Conservation (phyloP, 2,888 invertebrate species). For the Trisateles emortualis region DNA sequence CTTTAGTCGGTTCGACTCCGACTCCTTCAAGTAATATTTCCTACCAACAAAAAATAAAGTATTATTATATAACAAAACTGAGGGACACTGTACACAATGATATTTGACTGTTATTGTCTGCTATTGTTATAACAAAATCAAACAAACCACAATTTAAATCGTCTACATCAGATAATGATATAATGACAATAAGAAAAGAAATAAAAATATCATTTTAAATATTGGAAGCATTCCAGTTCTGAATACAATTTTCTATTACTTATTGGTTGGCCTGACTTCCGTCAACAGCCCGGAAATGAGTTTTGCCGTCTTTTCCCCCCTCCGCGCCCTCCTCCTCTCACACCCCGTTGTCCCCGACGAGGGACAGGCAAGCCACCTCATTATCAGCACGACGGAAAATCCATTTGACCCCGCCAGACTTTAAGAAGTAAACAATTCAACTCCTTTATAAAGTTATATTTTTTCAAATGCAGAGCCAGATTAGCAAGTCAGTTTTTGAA, state of each 20-base stretch:
- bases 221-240: constrained; percentile 63
- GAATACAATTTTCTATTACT: constrained; percentile 75
- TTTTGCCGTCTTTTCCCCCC: constrained; percentile 62
- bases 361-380: constrained; percentile 71
- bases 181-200: constrained; percentile 29
- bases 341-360: constrained; percentile 45
- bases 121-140: not conserved
- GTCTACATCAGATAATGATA: constrained; percentile 19
- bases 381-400: constrained; percentile 71
- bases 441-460: constrained; percentile 15
- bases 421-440: constrained; percentile 43
- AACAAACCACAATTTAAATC: not conserved
- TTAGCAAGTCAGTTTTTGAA: constrained; percentile 1
- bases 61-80: too few relatives aligned
- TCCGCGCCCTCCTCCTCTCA: constrained; percentile 26
- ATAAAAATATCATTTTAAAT: constrained; percentile 69
- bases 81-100: too few relatives aligned
- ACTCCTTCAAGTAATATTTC: too few relatives aligned
- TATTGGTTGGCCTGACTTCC: constrained; percentile 78
- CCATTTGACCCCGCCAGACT: constrained; percentile 60
- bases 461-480: not conserved
- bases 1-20: too few relatives aligned
- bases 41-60: too few relatives aligned
- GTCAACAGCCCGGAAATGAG: constrained; percentile 82
- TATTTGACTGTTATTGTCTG: too few relatives aligned